Evolutionary conservation across 2,797 vertebrate genomes (phyloP).

Genomic region (Phyllotis vaccarum): DNA sequence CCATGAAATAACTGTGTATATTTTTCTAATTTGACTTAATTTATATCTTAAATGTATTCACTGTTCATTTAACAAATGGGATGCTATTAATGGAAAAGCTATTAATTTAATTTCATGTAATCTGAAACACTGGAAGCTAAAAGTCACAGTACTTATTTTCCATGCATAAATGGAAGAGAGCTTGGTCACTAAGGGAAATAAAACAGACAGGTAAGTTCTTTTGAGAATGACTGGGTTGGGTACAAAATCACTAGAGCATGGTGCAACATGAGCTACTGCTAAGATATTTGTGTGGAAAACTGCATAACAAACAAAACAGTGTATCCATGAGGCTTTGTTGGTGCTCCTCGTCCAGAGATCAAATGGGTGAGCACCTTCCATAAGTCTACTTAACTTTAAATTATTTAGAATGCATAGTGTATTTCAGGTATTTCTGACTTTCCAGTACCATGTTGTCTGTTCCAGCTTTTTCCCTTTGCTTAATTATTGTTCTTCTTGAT

Average conservation of each 20-base stretch:
- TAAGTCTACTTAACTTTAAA: not conserved
- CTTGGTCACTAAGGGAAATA: not conserved
- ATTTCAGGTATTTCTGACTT: not conserved
- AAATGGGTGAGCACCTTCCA: not conserved
- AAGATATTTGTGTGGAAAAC: not conserved
- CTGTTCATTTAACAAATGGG: not conserved
- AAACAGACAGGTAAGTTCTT: not conserved
- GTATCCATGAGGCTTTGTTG: not conserved
- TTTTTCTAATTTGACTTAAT: not conserved
- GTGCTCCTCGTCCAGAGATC: not conserved
- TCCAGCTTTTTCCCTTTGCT: not conserved
- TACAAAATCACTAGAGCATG: not conserved
- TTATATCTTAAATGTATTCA: not conserved
- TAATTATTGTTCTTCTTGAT: not conserved
- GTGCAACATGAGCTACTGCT: not conserved
- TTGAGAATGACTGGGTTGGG: accelerated
- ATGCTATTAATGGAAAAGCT: not conserved
- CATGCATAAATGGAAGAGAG: not conserved
- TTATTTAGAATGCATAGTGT: not conserved
- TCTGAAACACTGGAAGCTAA: not conserved
- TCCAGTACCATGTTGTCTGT: not conserved
- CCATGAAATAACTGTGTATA: not conserved
- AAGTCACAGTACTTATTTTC: not conserved
- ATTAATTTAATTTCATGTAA: not conserved
- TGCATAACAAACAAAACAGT: no score